Evolutionary conservation across 1,140 invertebrate species (phyloP).

Genomic region (Berghia stephanieae): DNA sequence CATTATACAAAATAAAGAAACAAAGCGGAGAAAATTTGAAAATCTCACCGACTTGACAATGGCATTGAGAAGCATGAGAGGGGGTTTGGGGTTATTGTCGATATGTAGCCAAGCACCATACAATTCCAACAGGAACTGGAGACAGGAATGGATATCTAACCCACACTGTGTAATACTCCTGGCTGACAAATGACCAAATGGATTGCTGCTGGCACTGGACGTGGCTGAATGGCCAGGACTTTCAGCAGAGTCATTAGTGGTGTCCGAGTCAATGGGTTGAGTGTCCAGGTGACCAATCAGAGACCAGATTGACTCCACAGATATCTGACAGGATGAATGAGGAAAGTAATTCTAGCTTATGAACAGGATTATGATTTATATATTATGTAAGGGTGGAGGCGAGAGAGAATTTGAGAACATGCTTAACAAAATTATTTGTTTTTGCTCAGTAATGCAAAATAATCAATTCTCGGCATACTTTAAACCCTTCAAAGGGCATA

Average conservation of each 20-base stretch:
- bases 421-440: no score
- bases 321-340: no score
- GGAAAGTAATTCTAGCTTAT: background rate
- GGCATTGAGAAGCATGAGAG: slow-evolving; percentile 75
- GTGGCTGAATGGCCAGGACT: slow-evolving; percentile 42
- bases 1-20: no score
- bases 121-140: slow-evolving; percentile 85
- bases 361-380: background rate
- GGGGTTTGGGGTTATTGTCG: slow-evolving; percentile 67
- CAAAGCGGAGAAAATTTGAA: no score
- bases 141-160: slow-evolving; percentile 84
- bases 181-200: slow-evolving; percentile 21
- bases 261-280: slow-evolving; percentile 52
- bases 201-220: slow-evolving; percentile 26
- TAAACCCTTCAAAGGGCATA: no score
- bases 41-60: slow-evolving; percentile 74
- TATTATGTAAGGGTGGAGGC: no score
- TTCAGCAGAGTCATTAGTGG: slow-evolving; percentile 56
- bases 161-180: slow-evolving; percentile 65
- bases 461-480: no score
- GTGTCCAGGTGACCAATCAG: slow-evolving; percentile 58
- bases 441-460: no score
- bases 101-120: slow-evolving; percentile 79
- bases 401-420: no score
- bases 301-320: slow-evolving; percentile 64